Base-by-base conservation (phyloP, 2,113 vertebrate genomes). In the Labrus mixtus region DNA sequence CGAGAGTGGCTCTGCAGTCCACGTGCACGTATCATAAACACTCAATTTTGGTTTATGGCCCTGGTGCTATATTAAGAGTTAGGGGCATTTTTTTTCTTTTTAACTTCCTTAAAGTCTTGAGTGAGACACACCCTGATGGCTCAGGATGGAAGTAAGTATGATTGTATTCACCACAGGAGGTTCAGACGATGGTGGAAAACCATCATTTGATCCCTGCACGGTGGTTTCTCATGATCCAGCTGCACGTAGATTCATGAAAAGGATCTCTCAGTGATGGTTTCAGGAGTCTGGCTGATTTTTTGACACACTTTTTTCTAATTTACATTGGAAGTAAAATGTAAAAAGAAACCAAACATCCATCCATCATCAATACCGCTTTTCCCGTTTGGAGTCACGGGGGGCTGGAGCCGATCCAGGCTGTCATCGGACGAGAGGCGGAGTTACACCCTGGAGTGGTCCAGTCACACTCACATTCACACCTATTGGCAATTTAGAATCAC, bases 41-140 rank as follows among this genome's bases (percentile, higher is more conserved):
- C 84, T 82, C 85, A 70, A 85, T 93, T 93, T 86, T 83, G 82
- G 82, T 83, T 89, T 73, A 78, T 86, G 73, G 62, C 59, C 19
- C 45, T 23, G 68, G 39, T 43, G 0, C 73, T 84, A 83, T 85
- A 82, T 89, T 88, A 77, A 82, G 73, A 77, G 20, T 66, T 33
- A 0, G 45, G 57, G 62, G 59, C 55, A 78, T 75, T 22, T 75
- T 25, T 25, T 75, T 65, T 82, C 51, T 56, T 86, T 82, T 85
- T 63, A 59, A 68, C 48, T 23, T 82, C 17, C 29, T 78, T 67
- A 68, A 69, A 62, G 39, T 37, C 15, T n/a, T 53, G 57, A 55
- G 17, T 11, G 53, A 76, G 82, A 76, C 82, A 79, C 85, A 78
- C 90, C 81, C 87, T 85, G 60, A 81, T 73, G 89, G 83, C 73